Evolutionary conservation across 2,888 invertebrate genomes (phyloP), one percentile per base, ranked within the genome.

Genomic region (Eugnorisma glareosa): DNA sequence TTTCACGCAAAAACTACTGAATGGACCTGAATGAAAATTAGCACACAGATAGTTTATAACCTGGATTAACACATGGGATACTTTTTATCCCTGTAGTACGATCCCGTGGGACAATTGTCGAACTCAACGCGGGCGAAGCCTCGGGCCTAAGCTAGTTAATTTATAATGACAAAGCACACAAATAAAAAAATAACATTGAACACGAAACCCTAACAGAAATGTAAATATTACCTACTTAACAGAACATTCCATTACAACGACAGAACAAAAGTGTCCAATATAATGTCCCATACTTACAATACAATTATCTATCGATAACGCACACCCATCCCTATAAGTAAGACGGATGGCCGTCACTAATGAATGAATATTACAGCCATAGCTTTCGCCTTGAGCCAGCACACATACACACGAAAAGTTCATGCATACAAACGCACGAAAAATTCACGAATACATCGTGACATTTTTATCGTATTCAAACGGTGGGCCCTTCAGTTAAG

Each of bases 331-430:
- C 68, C 84, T 87, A 78, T 78, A 79, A 73, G 69, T 67, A 83
- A 84, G 84, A 86, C 76, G 69, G 68, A 89, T 87, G 77, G 74
- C 82, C 81, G 77, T 80, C 80, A 75, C 82, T 88, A 88, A 90
- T 85, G 86, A 89, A 89, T 89, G 85, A 85, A 87, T 88, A 85
- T 86, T 83, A 83, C 81, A 77, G 67, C 57, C 79, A 81, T 81
- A 81, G 85, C 84, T 87, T 87, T 82, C 83, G 81, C 83, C 84
- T 83, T 85, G 81, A 75, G 67, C 73, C 75, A 84, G 43, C 77
- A 84, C 73, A 74, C 75, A 81, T 61, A 43, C 61, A 28, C 24
- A 68, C 5, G 57, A 37, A n/a, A 48, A 54, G 72, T 77, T 72
- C 37, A 73, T 77, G 35, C 66, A 69, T 51, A 73, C 48, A 63